Conservation (phyloP, 2,888 invertebrate genomes). For the Trichogramma dendrolimi region DNA sequence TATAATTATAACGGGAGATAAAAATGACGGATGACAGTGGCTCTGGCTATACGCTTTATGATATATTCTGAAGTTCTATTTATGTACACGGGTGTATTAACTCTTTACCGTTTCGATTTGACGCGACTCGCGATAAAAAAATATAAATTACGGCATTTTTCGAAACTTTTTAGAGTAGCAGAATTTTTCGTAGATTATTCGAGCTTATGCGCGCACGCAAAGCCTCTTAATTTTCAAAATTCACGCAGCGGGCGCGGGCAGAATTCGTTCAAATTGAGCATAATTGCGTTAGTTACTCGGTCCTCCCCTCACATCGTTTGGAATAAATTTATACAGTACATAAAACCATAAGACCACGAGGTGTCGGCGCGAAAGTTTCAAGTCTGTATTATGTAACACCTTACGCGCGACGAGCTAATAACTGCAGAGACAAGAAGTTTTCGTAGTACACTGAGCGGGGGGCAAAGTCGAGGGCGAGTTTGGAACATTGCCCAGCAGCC, state of each 20-base stretch:
- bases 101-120: no score
- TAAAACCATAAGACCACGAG: not conserved
- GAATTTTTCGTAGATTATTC: conserved; percentile 12
- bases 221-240: not conserved
- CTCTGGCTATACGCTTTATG: not conserved
- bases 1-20: conserved; percentile 39
- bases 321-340: conserved; percentile 21
- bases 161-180: not conserved
- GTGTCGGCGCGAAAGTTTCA: conserved; percentile 43
- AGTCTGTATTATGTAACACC: conserved; percentile 52
- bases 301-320: no score
- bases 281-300: no score
- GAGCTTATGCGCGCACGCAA: not conserved
- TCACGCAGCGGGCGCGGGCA: no score
- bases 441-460: no score
- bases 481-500: no score
- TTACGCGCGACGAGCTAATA: conserved; percentile 32
- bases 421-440: no score
- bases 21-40: conserved; percentile 46
- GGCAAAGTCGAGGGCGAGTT: no score
- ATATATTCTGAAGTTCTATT: no score
- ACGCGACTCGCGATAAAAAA: not conserved
- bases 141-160: not conserved
- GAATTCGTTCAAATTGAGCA: no score
- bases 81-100: no score